Base-by-base conservation (phyloP, 2,113 vertebrate species). In the Phalacrocorax brasilianus region DNA sequence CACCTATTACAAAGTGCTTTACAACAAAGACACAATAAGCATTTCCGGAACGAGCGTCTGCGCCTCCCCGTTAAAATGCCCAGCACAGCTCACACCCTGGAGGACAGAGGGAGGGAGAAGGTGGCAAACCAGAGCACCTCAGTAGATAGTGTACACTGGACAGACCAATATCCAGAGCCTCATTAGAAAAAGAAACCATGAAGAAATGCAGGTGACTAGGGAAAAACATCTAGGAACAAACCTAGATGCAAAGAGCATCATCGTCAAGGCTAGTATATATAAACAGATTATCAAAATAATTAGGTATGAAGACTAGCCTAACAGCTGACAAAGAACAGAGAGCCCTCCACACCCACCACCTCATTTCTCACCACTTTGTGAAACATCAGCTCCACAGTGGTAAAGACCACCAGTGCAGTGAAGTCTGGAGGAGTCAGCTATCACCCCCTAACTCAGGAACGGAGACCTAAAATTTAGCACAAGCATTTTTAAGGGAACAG, bases 91-190 rank as follows among this genome's bases (percentile, higher is more conserved):
- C 28, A 7, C 7, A 27, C 14, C 24, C 11, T 0, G 45, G 38
- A 9, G 42, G 8, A 53, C 40, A 65, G 10, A 30, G 44, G 42
- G 47, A 91, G 40, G 55, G 35, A 87, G 40, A 38, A 74, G 59
- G 56, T 45, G 75, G n/a, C 79, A 93, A 52, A 89, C 4, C 40
- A 66, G 32, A 77, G n/a, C 47, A 45, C 6, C 63, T 33, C 75
- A 14, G 75, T 3, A 1, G 21, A 12, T 16, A 35, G 55, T 1
- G 6, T 17, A 32, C 18, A 8, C 44, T 3, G 3, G 19, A 8
- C 53, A 68, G 19, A 18, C 3, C 7, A 62, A 55, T 14, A 72
- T 11, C 72, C 77, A 50, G 44, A 79, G 42, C 59, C 61, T 40
- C 9, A 4, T 3, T 8, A n/a, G 73, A 47, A 53, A 47, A 83